These are phyloP conservation scores for Drosophila nebulosa DNA, from an alignment of 1,140 invertebrate genomes.

Conservation along the genomic window DNA sequence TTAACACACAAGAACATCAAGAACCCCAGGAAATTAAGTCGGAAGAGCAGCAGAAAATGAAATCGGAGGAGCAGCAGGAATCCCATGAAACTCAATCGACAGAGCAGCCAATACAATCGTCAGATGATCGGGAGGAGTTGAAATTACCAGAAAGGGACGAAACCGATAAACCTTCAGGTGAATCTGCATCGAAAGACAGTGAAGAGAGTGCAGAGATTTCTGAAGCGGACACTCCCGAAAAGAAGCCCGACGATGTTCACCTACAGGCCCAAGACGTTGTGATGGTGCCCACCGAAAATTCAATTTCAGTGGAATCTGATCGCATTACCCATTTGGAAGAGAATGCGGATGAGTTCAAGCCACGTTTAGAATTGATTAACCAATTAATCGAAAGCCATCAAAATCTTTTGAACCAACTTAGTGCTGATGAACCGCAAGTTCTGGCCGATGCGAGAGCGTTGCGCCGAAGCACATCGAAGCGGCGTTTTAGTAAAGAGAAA, in stretches of 20 bases:
- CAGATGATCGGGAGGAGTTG: background rate
- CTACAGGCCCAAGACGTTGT: background rate
- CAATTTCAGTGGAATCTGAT: background rate
- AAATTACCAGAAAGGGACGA: background rate
- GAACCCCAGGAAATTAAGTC: background rate
- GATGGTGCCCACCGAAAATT: background rate
- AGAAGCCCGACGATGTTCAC: background rate
- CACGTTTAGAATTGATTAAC: constrained; percentile 39
- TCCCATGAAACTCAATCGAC: no score
- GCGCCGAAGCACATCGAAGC: constrained; percentile 32
- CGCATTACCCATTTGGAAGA: constrained; percentile 50
- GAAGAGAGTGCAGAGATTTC: background rate
- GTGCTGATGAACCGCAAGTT: constrained; percentile 8
- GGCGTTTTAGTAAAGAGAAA: constrained; percentile 31
- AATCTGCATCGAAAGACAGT: background rate
- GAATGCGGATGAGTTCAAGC: constrained; percentile 41
- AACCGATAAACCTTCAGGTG: background rate
- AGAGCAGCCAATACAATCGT: no score
- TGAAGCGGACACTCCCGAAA: background rate
- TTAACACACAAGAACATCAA: background rate
- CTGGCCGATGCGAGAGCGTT: constrained; percentile 1
- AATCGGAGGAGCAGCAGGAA: no score
- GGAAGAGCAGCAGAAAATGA: background rate
- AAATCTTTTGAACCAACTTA: constrained; percentile 28
- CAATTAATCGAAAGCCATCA: constrained; percentile 35